phyloP scores from a whole-genome alignment of 1,140 invertebrate species.

The Dendroctonus valens region DNA sequence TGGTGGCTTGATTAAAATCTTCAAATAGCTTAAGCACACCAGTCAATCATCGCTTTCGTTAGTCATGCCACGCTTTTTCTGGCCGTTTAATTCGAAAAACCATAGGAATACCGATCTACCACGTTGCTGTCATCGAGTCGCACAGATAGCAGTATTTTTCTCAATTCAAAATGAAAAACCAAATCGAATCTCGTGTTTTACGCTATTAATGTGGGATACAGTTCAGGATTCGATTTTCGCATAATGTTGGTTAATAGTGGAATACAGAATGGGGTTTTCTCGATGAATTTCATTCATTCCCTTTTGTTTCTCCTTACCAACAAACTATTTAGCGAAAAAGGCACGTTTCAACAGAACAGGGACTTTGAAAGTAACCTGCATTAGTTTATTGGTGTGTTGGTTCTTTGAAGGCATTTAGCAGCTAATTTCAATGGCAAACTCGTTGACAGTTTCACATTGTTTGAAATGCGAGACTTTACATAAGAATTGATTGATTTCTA shows the following conservation, averaged over 20 bases:
- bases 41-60: slow-evolving; percentile 2
- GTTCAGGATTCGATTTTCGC: not conserved
- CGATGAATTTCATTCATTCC: not conserved
- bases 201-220: slow-evolving; percentile 1
- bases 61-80: not conserved
- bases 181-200: slow-evolving; percentile 9
- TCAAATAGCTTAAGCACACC: slow-evolving; percentile 3
- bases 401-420: too few relatives aligned
- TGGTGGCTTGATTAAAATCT: slow-evolving; percentile 1
- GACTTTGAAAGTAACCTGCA: too few relatives aligned
- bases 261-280: too few relatives aligned
- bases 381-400: too few relatives aligned
- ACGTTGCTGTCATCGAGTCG: slow-evolving; percentile 1
- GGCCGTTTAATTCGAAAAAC: slow-evolving; percentile 2
- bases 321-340: too few relatives aligned
- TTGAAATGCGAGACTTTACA: too few relatives aligned
- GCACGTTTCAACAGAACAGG: too few relatives aligned
- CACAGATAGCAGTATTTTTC: slow-evolving; percentile 11
- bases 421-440: too few relatives aligned
- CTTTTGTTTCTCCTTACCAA: too few relatives aligned
- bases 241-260: too few relatives aligned
- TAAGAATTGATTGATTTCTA: too few relatives aligned
- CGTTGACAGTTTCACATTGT: too few relatives aligned
- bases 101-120: slow-evolving; percentile 3
- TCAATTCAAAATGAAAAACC: slow-evolving; percentile 4